These are phyloP conservation scores for Agrotis segetum DNA, from an alignment of 2,888 invertebrate species.

Conservation along the genomic window DNA sequence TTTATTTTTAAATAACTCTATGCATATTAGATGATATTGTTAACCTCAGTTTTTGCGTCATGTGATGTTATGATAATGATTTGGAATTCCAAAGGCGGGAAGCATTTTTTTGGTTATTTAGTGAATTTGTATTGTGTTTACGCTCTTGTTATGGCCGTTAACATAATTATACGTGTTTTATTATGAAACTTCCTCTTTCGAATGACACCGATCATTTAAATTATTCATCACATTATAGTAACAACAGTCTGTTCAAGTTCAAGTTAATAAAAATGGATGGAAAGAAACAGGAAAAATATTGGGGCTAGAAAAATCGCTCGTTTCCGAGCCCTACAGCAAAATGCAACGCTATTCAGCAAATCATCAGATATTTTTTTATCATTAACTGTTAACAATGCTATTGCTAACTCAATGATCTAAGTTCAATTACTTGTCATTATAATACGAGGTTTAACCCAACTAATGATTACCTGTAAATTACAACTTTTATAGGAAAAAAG, in stretches of 20 bases:
- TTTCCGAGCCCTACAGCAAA: slow-evolving; percentile 28
- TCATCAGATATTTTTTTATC: slow-evolving; percentile 25
- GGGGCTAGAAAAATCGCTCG: neutral
- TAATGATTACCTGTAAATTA: slow-evolving; percentile 1
- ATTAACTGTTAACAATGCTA: slow-evolving; percentile 34
- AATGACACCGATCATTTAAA: neutral
- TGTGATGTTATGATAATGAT: slow-evolving; percentile 25
- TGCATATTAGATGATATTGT: slow-evolving; percentile 20
- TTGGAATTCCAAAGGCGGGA: neutral
- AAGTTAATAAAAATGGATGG: neutral
- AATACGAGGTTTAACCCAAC: slow-evolving; percentile 12
- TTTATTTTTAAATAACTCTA: too few species aligned
- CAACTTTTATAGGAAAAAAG: neutral
- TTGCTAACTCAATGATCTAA: slow-evolving; percentile 20
- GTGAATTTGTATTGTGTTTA: neutral
- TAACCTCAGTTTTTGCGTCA: slow-evolving; percentile 30
- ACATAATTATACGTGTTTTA: neutral
- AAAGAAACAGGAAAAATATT: neutral
- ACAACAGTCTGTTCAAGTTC: too few species aligned
- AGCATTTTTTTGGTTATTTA: neutral
- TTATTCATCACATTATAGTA: neutral
- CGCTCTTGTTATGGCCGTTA: neutral
- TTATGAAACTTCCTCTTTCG: neutral
- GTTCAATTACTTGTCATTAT: slow-evolving; percentile 44
- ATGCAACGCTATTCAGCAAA: slow-evolving; percentile 6